Percentiles rank a stretch among this genome's conserved stretches.
Evolutionary conservation across 37 sponge, comb jelly and placozoan species (phyloP).

Genomic region (Chondrilla cf. caribensis): DNA sequence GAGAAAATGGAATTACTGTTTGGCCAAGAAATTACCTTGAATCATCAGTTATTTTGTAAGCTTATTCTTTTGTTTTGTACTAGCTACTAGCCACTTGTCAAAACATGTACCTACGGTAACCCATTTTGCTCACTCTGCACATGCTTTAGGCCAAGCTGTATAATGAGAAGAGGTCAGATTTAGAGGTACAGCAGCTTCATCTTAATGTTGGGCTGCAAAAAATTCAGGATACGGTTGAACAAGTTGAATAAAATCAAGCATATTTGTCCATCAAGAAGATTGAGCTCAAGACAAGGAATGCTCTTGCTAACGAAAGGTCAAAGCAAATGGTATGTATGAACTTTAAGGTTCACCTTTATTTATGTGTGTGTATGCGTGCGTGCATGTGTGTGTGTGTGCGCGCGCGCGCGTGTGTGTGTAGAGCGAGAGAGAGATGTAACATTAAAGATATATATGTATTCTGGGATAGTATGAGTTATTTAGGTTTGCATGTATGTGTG

Average conservation of each 20-base stretch:
- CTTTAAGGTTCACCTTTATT: too few species aligned
- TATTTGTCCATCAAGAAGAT: slow-evolving; percentile 93
- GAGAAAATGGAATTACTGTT: slow-evolving; percentile 74
- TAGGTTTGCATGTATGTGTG: too few species aligned
- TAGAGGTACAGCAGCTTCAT: slow-evolving; percentile 98
- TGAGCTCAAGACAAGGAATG: slow-evolving; percentile 91
- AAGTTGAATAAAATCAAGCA: slow-evolving; percentile 90
- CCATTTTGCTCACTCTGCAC: neutral
- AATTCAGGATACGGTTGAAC: slow-evolving; percentile 94
- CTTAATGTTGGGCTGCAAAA: slow-evolving; percentile 94
- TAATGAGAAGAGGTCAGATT: slow-evolving; percentile 89
- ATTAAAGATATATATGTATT: too few species aligned
- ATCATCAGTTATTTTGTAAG: slow-evolving; percentile 91
- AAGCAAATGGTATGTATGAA: slow-evolving; percentile 67
- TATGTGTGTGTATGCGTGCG: too few species aligned
- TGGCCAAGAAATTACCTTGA: slow-evolving; percentile 93
- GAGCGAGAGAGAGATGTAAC: too few species aligned
- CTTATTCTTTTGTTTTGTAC: neutral
- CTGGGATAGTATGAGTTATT: too few species aligned
- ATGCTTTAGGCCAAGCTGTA: slow-evolving; percentile 66
- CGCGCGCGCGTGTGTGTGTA: too few species aligned
- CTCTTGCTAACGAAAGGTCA: slow-evolving; percentile 92
- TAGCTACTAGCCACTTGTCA: neutral
- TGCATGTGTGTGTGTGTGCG: too few species aligned
- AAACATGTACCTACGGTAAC: neutral